Percentiles rank a stretch among this genome's conserved stretches.
Evolutionary conservation across 2,888 invertebrate species (phyloP).

Genomic region (Agrotis puta): DNA sequence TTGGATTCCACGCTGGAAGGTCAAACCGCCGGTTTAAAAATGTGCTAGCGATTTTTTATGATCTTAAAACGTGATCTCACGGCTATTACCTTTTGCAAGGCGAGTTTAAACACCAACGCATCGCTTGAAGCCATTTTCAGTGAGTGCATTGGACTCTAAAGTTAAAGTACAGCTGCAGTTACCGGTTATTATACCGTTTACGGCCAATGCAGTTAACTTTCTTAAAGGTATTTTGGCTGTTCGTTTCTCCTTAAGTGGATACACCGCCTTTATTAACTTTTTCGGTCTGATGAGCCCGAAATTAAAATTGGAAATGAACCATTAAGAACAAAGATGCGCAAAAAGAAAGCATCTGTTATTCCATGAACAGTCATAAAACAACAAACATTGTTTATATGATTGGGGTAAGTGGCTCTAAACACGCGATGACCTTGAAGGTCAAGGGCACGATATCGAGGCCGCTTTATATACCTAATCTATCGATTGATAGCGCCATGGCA

Average conservation of each 20-base stretch:
- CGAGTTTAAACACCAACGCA: slow-evolving; percentile 52
- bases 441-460: slow-evolving; percentile 46
- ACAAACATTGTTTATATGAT: slow-evolving; percentile 13
- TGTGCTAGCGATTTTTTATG: slow-evolving; percentile 44
- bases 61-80: slow-evolving; percentile 48
- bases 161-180: slow-evolving; percentile 28
- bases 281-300: slow-evolving; percentile 24
- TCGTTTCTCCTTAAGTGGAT: slow-evolving; percentile 31
- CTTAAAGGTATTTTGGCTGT: slow-evolving; percentile 20
- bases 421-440: slow-evolving; percentile 55
- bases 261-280: slow-evolving; percentile 9
- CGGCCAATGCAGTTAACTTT: slow-evolving; percentile 36
- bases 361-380: neutral
- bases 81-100: slow-evolving; percentile 35
- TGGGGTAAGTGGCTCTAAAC: slow-evolving; percentile 18
- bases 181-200: slow-evolving; percentile 48
- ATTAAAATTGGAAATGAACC: slow-evolving; percentile 27
- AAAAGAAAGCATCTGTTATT: neutral
- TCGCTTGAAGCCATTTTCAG: slow-evolving; percentile 39
- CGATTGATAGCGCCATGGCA: slow-evolving; percentile 31
- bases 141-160: slow-evolving; percentile 23
- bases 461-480: slow-evolving; percentile 31
- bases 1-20: slow-evolving; percentile 3
- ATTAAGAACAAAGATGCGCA: neutral
- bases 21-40: slow-evolving; percentile 16